Base-by-base conservation (phyloP, 2,797 vertebrate species). In the Coreius guichenoti region DNA sequence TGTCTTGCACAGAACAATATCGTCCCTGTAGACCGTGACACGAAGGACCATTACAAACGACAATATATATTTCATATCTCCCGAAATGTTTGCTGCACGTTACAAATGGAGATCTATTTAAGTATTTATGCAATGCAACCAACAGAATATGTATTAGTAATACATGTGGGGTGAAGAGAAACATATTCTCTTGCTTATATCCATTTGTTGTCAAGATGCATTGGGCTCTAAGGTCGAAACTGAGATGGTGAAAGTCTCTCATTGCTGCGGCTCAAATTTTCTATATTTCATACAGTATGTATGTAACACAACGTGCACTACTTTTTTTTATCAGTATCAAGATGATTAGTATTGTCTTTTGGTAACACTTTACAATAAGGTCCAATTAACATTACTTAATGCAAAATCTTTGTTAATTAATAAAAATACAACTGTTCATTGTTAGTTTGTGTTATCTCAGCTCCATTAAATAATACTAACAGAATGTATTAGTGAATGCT, bases 51-150 rank as follows among this genome's bases (percentile, higher is more conserved):
- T 96, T 97, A 97, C 96, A 96, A 96, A 97, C 93, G 89, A 87
- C 92, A 93, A 97, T 98, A 96, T 95, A 98, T 99, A 97, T 98
- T 98, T 98, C 95, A 98, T 97, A 96, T 91, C 95, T 94, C 95
- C 93, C 89, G 94, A 94, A 96, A 94, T 88, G 94, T 95, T 96
- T 95, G 90, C 93, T 92, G 91, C 95, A 92, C 92, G 93, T 95
- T 96, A 97, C 96, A 97, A 97, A 97, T 96, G 96, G 95, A 97
- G 94, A 92, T 92, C 95, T 95, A 95, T 96, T 97, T 96, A 96
- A 97, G 97, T 97, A 96, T 97, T 97, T 96, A 97, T 97, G 97
- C 93, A 94, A 94, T 96, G 96, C 93, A 96, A 95, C 94, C 96
- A 96, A 94, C 95, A 95, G 93, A 92, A 91, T 96, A 96, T 97